These are phyloP conservation scores for Diachrysia chrysitis DNA, from an alignment of 2,888 invertebrate species.

Conservation along the genomic window DNA sequence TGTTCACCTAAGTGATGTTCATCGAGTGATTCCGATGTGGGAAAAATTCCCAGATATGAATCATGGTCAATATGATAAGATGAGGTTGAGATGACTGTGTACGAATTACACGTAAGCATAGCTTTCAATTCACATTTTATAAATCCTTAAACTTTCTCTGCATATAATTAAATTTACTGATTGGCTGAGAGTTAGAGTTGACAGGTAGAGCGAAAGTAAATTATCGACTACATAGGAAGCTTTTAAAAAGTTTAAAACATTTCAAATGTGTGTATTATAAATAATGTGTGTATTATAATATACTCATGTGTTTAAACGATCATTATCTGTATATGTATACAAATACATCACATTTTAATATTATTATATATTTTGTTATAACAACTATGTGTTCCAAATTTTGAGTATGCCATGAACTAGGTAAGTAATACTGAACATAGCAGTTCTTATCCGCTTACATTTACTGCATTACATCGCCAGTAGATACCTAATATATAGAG, in stretches of 20 bases:
- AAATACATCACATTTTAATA: too few relatives aligned
- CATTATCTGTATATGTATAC: too few relatives aligned
- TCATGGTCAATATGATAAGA: conserved; percentile 28
- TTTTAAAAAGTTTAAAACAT: too few relatives aligned
- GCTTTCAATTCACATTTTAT: conserved; percentile 27
- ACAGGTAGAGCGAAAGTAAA: conserved; percentile 2
- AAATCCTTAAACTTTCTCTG: conserved; percentile 33
- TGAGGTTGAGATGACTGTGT: conserved; percentile 14
- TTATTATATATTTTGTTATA: too few relatives aligned
- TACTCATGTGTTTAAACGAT: too few relatives aligned
- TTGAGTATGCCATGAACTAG: too few relatives aligned
- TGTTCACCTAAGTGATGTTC: conserved; percentile 37
- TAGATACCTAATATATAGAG: conserved; percentile 6
- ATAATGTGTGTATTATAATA: too few relatives aligned
- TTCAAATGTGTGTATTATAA: too few relatives aligned
- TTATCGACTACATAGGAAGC: too few relatives aligned
- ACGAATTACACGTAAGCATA: conserved; percentile 34
- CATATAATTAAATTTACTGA: not conserved
- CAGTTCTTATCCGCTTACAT: too few relatives aligned
- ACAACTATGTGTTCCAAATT: too few relatives aligned
- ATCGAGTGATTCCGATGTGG: conserved; percentile 26
- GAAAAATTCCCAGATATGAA: conserved; percentile 36
- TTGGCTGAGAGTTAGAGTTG: not conserved
- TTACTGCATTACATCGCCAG: not conserved
- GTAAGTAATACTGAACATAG: too few relatives aligned